A percentile compares a stretch with the other conserved stretches of the same genome.
phyloP scores from a whole-genome alignment of 2,797 vertebrate genomes.

The Sebastes dallii region DNA sequence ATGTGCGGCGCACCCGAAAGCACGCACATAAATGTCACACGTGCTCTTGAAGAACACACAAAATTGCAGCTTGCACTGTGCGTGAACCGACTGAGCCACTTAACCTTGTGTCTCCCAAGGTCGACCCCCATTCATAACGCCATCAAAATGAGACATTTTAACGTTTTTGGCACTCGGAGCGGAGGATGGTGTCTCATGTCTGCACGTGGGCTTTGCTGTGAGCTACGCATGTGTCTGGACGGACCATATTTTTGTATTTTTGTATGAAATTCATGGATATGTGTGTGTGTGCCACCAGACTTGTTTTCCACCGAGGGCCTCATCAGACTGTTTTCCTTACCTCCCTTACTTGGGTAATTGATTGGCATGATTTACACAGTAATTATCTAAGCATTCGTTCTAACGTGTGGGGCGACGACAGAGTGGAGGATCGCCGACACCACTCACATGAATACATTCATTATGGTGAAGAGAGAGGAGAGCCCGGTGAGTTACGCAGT shows the following conservation, averaged over 20 bases:
- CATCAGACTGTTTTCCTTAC: constrained; percentile 62
- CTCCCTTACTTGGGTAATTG: constrained; percentile 51
- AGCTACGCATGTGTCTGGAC: not conserved
- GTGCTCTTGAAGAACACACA: not conserved
- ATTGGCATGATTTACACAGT: constrained; percentile 62
- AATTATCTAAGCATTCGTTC: constrained; percentile 49
- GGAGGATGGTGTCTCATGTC: not conserved
- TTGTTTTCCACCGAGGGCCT: constrained; percentile 39
- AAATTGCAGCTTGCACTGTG: not conserved
- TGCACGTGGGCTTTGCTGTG: not conserved
- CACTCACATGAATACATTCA: constrained; percentile 7
- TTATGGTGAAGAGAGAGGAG: constrained; percentile 2
- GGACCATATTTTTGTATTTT: not conserved
- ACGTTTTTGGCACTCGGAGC: not conserved
- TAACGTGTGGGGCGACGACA: constrained; percentile 8
- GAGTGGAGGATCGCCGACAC: constrained; percentile 5
- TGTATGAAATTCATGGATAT: constrained; percentile 1
- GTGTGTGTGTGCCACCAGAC: constrained; percentile 10
- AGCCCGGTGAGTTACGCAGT: constrained; percentile 12
- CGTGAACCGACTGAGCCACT: not conserved
- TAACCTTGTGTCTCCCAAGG: constrained; percentile 11
- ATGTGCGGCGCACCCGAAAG: not conserved
- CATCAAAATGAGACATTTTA: constrained; percentile 25
- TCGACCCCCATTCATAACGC: constrained; percentile 17
- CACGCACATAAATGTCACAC: constrained; percentile 1